Conservation (phyloP, 2,113 vertebrate genomes). For the Phyllostomus discolor region DNA sequence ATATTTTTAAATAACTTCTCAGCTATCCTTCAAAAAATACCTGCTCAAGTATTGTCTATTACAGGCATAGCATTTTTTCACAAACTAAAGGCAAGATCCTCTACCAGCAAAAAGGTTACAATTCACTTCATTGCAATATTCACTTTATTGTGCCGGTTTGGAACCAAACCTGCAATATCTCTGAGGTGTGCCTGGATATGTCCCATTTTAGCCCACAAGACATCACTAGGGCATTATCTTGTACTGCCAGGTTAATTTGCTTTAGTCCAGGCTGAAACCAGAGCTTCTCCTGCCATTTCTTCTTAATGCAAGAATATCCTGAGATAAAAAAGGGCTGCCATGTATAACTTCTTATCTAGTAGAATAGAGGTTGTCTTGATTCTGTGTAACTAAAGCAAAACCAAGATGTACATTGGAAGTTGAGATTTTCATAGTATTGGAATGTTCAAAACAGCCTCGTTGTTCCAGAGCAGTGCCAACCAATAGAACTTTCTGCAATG, state of each 20-base stretch:
- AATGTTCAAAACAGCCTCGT: background rate
- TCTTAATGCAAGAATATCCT: background rate
- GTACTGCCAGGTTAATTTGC: background rate
- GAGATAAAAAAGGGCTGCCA: background rate
- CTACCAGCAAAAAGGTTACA: too few species aligned
- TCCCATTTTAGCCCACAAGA: background rate
- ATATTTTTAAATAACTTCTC: background rate
- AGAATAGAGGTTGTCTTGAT: background rate
- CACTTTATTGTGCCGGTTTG: too few species aligned
- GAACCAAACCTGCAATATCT: too few species aligned
- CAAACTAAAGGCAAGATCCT: background rate
- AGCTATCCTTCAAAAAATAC: background rate
- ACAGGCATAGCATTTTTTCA: background rate
- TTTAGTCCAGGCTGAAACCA: background rate
- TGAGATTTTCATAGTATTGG: background rate
- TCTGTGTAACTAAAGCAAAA: background rate
- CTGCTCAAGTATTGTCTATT: background rate
- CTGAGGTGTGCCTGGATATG: background rate
- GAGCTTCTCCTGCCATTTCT: background rate
- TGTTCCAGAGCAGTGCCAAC: background rate
- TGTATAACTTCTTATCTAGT: background rate
- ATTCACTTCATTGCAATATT: too few species aligned
- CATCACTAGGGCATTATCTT: background rate
- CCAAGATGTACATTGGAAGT: background rate
- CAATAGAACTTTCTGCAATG: background rate